Base-by-base conservation (phyloP, 2,888 invertebrate species). In the Asteroscopus sphinx region DNA sequence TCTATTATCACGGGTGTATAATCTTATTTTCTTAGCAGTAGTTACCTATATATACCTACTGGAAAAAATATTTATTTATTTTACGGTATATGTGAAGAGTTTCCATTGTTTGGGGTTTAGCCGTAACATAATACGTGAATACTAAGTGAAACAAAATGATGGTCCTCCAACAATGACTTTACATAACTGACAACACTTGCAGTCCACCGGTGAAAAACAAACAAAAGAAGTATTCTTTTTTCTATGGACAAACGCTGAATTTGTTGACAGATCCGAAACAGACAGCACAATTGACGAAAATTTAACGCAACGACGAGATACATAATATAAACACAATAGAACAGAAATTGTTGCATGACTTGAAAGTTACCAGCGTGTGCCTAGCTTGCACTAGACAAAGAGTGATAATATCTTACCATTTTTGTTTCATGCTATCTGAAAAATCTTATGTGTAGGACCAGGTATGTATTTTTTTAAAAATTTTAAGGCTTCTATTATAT, bases 401-500 rank as follows among this genome's bases (percentile, higher is more conserved):
- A 45, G 39, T 59, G 32, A 52, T 58, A 65, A 46, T 45, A 48
- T 68, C 53, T 61, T 59, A 57, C 70, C 53, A 35, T 54, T 79
- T 85, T 89, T 91, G 85, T 92, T 93, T 79, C 92, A 92, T 86
- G 91, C 87, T 61, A 63, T 61, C 78, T 75, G n/a, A 55, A 37
- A 35, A 55, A 65, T 58, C 49, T 62, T 49, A 55, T 33, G 46
- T 57, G 69, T 79, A 93, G 93, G 93, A 93, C 79, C 93, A 93
- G 93, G 93, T 93, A 92, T 86, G 93, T 92, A 76, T 56, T 51
- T 51, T 64, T 60, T 62, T 61, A 52, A 49, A 44, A 56, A 44
- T 37, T 37, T 2, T 40, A 56, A 55, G 9, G 60, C 36, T 58
- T 68, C 35, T 56, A 65, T 55, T 48, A 54, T 33, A 33, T 40